Evolutionary conservation across 2,113 vertebrate genomes (phyloP).

Genomic region (Chloroceryle aenea): DNA sequence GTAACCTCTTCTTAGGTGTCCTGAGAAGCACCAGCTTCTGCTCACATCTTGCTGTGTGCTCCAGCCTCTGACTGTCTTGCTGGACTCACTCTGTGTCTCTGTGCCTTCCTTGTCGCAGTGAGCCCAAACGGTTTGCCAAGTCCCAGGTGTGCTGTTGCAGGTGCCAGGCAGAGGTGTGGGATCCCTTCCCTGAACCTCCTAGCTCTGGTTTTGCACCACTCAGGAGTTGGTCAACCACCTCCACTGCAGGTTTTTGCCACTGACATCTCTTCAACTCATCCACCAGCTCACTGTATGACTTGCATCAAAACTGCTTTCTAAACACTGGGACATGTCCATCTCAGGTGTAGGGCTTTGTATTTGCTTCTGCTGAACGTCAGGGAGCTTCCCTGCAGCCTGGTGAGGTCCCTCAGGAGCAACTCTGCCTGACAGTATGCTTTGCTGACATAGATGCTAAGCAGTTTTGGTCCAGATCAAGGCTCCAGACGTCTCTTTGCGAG

Average conservation of each 20-base stretch:
- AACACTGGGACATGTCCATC: rapidly evolving
- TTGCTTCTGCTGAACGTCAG: neutral
- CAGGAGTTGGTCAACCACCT: neutral
- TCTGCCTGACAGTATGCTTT: rapidly evolving
- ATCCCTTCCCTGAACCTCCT: neutral
- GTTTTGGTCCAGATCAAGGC: neutral
- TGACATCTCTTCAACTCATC: neutral
- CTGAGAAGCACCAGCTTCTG: neutral
- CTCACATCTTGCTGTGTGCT: rapidly evolving
- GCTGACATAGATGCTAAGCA: neutral
- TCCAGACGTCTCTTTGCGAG: neutral
- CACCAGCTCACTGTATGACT: rapidly evolving
- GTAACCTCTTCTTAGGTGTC: neutral
- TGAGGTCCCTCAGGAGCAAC: neutral
- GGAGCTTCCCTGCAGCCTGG: neutral
- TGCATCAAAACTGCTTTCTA: neutral
- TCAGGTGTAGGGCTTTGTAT: neutral
- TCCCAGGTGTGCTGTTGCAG: neutral
- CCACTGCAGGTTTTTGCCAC: neutral
- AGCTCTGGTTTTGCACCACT: neutral
- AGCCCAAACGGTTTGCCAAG: neutral
- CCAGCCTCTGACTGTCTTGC: neutral
- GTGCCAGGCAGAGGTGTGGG: neutral
- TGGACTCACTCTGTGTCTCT: neutral
- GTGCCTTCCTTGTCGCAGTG: neutral